Conservation (phyloP, 2,888 invertebrate species). For the Amphipyra tragopoginis region DNA sequence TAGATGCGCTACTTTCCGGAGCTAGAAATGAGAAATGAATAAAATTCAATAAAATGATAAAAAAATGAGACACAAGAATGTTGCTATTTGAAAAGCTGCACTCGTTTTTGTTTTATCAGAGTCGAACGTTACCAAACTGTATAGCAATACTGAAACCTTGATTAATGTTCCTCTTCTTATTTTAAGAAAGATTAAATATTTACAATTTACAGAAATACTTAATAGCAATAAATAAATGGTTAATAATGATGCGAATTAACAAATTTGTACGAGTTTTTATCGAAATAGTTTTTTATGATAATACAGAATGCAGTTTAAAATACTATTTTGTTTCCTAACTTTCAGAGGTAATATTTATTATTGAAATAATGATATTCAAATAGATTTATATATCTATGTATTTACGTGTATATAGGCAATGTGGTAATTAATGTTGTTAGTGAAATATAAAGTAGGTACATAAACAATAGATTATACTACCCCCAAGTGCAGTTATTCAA, state of each 20-base stretch:
- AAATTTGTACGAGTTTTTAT: constrained; percentile 89
- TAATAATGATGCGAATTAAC: constrained; percentile 85
- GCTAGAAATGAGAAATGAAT: constrained; percentile 76
- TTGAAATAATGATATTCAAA: constrained; percentile 89
- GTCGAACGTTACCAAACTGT: constrained; percentile 87
- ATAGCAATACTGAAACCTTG: constrained; percentile 88
- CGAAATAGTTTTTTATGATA: constrained; percentile 89
- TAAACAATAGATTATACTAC: constrained; percentile 79
- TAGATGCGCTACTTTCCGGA: constrained; percentile 89
- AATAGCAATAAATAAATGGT: constrained; percentile 88
- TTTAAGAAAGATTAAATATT: constrained; percentile 90
- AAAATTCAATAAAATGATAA: constrained; percentile 71
- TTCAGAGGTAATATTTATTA: constrained; percentile 91
- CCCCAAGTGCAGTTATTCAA: constrained; percentile 90
- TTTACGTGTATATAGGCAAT: constrained; percentile 86
- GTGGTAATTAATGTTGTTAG: constrained; percentile 78
- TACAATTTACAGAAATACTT: constrained; percentile 87
- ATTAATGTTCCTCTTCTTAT: constrained; percentile 90
- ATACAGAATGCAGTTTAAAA: constrained; percentile 86
- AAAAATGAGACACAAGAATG: constrained; percentile 73
- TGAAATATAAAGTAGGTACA: constrained; percentile 74
- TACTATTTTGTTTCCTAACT: constrained; percentile 90
- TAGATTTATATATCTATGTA: constrained; percentile 91
- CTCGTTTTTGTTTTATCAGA: constrained; percentile 81
- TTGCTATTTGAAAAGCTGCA: constrained; percentile 90